Base-by-base conservation (phyloP, 1,140 invertebrate genomes). In the Bombus impatiens region DNA sequence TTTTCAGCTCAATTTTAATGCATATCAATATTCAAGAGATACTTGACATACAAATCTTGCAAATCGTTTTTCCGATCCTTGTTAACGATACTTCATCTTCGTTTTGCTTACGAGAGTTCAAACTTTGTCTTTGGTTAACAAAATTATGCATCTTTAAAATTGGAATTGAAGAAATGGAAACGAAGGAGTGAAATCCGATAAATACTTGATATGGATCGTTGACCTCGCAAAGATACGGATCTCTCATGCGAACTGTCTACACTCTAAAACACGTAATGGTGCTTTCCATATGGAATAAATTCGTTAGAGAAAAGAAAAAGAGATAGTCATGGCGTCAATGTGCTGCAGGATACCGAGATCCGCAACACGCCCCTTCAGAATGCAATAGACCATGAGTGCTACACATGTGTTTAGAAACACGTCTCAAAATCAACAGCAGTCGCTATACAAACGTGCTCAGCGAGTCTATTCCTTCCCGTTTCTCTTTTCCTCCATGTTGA, bases 221-320 rank as follows among this genome's bases (percentile, higher is more conserved):
- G 47, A 53, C 6, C 6, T 53, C 18, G 18, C 47, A 22, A 22
- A 22, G 47, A 53, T 53, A 13, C 12, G 62, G 12, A 32, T 65
- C 28, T 32, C n/a, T 4, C 1, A 12, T 32, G 4, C 12, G 28
- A n/a, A 32, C 62, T 32, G n/a, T 65, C 13, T 6, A 2, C n/a
- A n/a, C n/a, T n/a, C 5, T 15, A 5, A 65, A 32, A 15, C 32
- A 32, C n/a, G 13, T 32, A 15, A 65, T n/a, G 13, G 10, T 32
- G 28, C 10, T 15, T 65, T 32, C 13, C 62, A 82, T 47, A 53
- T 74, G 82, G 78, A 78, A 82, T 82, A 67, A 76, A 53, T 57
- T 42, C 15, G 18, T 13, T 32, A 5, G 9, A 40, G 35, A 37
- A 25, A 35, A 68, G 35, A 68, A 22, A 35, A 68, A 68, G 18